Conservation (phyloP, 2,113 vertebrate species). For the Microtus montanus region DNA sequence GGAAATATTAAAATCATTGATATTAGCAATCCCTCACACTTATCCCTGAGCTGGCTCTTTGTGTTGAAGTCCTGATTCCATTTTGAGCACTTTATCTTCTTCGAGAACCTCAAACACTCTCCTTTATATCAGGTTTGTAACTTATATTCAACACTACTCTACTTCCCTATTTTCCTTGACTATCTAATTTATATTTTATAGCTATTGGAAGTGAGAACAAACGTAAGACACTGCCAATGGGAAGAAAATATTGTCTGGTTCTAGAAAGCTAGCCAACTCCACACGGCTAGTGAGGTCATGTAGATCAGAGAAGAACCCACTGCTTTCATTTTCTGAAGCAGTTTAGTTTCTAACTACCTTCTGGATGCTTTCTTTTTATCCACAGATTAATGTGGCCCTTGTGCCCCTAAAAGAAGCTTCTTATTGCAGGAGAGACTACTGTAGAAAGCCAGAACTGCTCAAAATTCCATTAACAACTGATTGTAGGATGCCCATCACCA, state of each 20-base stretch:
- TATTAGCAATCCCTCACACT: not conserved
- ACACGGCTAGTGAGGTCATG: not conserved
- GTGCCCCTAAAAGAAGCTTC: not conserved
- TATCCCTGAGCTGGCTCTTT: not conserved
- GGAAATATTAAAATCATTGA: not conserved
- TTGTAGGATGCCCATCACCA: not conserved
- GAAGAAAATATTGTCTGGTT: too few relatives aligned
- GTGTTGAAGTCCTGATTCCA: not conserved
- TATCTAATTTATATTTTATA: constrained; percentile 8
- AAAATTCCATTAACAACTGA: not conserved
- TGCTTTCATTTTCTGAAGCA: not conserved
- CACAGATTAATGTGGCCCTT: not conserved
- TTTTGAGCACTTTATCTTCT: not conserved
- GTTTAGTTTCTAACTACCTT: not conserved
- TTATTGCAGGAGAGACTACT: not conserved
- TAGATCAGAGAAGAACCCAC: not conserved
- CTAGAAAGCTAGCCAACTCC: not conserved
- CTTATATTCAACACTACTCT: not conserved
- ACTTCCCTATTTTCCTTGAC: not conserved
- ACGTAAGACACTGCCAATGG: not conserved
- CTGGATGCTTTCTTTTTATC: not conserved
- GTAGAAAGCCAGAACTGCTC: not conserved
- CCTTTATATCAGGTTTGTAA: not conserved
- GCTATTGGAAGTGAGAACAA: constrained; percentile 14
- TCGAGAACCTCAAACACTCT: not conserved